Evolutionary conservation across 2,888 invertebrate species (phyloP).

Genomic region (Podotricha telesiphe): DNA sequence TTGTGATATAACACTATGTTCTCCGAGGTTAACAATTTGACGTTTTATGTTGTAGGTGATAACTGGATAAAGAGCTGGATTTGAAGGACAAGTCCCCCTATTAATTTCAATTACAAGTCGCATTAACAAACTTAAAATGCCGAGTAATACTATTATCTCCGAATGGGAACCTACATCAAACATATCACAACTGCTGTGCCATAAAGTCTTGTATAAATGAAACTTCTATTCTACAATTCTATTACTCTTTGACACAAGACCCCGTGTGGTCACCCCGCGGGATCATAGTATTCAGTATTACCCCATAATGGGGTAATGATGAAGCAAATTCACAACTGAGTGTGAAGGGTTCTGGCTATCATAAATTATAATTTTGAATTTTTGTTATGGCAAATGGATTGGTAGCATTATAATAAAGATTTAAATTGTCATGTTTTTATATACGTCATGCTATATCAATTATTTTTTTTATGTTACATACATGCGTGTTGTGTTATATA

Average conservation of each 20-base stretch:
- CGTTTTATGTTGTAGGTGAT: no score
- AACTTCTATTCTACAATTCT: neutral
- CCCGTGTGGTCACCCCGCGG: conserved; percentile 67
- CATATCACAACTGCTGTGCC: no score
- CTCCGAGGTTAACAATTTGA: no score
- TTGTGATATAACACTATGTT: no score
- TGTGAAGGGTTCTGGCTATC: conserved; percentile 49
- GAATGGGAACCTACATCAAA: no score
- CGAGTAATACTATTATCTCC: no score
- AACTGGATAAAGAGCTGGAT: no score
- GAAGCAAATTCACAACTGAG: conserved; percentile 63
- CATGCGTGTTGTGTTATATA: no score
- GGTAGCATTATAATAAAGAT: conserved; percentile 4
- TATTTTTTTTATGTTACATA: neutral
- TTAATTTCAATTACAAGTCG: no score
- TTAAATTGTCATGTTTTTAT: conserved; percentile 13
- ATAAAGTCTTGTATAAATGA: neutral
- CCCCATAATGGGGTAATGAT: conserved; percentile 70
- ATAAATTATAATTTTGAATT: conserved; percentile 37
- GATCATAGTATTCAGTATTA: conserved; percentile 62
- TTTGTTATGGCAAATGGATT: conserved; percentile 23
- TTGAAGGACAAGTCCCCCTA: no score
- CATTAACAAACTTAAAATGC: no score
- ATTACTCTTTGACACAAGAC: conserved; percentile 46
- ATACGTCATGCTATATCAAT: neutral